These are phyloP conservation scores for Resseliella maxima DNA, from an alignment of 2,888 invertebrate species.

Conservation along the genomic window DNA sequence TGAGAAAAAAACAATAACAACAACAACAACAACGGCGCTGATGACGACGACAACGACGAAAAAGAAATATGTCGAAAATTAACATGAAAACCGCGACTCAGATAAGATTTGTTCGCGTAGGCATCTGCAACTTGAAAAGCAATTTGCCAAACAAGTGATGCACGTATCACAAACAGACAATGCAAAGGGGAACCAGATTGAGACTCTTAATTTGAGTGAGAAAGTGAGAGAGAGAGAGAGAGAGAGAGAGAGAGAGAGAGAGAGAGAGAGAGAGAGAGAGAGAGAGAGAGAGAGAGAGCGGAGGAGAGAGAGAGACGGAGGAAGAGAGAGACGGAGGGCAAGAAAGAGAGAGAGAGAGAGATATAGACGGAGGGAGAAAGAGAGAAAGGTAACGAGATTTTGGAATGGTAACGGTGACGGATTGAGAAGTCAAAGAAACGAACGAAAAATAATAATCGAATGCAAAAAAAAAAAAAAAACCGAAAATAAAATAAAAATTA, in stretches of 20 bases:
- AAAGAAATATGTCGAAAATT: neutral
- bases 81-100: neutral
- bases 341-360: too few species aligned
- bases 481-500: too few species aligned
- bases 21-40: neutral
- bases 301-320: too few species aligned
- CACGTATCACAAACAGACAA: neutral
- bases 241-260: too few species aligned
- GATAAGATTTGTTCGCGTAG: conserved; percentile 10
- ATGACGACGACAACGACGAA: neutral
- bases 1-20: neutral
- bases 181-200: neutral
- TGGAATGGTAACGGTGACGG: neutral
- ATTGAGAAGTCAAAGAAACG: too few species aligned
- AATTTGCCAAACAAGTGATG: conserved; percentile 48
- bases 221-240: too few species aligned
- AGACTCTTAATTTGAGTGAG: too few species aligned
- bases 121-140: conserved; percentile 16
- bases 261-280: too few species aligned
- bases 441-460: neutral
- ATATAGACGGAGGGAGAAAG: too few species aligned
- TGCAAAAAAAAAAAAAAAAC: neutral
- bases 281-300: too few species aligned
- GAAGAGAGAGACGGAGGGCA: neutral
- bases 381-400: neutral